Base-by-base conservation (phyloP, 2,113 vertebrate genomes). In the Atractosteus spatula region DNA sequence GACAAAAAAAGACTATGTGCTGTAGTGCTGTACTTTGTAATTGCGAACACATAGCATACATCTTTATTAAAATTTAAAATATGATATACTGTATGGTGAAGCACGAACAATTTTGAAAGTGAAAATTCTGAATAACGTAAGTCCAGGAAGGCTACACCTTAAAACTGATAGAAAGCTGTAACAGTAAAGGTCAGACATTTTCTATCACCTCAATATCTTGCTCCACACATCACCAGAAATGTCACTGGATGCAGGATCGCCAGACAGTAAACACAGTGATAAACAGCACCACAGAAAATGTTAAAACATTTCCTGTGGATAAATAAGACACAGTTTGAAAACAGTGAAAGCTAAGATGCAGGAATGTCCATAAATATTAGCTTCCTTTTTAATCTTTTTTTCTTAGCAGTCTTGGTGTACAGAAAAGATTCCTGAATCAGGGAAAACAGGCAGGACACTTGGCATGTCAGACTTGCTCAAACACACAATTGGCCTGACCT, bases 281-380 rank as follows among this genome's bases (percentile, higher is more conserved):
- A 51, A 51, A 51, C 47, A 51, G 47, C 5, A 10, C 5, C 5
- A 51, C 47, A 51, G 47, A 51, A 10, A 51, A 7, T 51, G 47
- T 7, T 51, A 7, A 51, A 51, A 51, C 45, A n/a, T 62, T 68
- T 54, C 5, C 11, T 16, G 82, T 79, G 16, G 59, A 84, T 82
- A 89, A 90, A 91, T 86, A 89, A 85, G 86, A 89, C 80, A 73
- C 77, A 66, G 57, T 71, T 66, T 67, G 67, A 7, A 56, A 73
- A 89, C 86, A 90, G 89, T 84, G 79, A 77, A 78, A 57, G 29
- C 29, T 79, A 85, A 87, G 86, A 86, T 74, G 73, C 78, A 62
- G 64, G 69, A 66, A 69, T 69, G 76, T 75, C 81, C 62, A 14
- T 69, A 51, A 51, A 51, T 51, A 51, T 7, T 12, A 73, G 76